Evolutionary conservation across 2,888 invertebrate species (phyloP), one percentile per base, ranked within the genome.

Genomic region (Drymonia ruficornis): DNA sequence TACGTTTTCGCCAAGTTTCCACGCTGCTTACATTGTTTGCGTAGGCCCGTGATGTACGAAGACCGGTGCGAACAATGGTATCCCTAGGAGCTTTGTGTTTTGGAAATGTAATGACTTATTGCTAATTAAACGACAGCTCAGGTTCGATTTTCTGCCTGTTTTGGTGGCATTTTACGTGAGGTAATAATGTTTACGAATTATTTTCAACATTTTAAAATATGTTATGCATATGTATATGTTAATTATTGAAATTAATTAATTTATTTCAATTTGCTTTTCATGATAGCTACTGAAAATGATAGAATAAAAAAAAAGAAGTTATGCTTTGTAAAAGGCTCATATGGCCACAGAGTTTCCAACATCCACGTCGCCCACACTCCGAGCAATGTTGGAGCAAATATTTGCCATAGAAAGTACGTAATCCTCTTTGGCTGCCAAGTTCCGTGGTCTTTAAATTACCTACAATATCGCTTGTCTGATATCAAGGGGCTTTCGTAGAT

Each of bases 1-100:
- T 70, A 76, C 64, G 67, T 63, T 66, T 69, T 66, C 64, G 49
- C 57, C 55, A 64, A 66, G 66, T 67, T 69, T 59, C 65, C 48
- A 16, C 54, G 50, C 52, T 46, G 53, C 60, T 67, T 68, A 70
- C 67, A 55, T 49, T 74, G 72, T 70, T 72, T 67, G 67, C 49
- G 42, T 49, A 12, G 44, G 8, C 29, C 51, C 68, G 18, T 7
- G 62, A 70, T 65, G 52, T 60, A 16, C 28, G 63, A 67, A 70
- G 50, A 56, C 18, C 29, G 46, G 29, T 34, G 19, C 16, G 44
- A 29, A 36, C 19, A 34, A 47, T 50, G 16, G 16, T 38, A 38
- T n/a, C 7, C 4, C 4, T 40, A 8, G 6, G 8, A 15, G 15
- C 16, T 12, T 3, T 40, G 11, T 40, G 16, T 11, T 1, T 40